Percentiles rank a stretch among this genome's conserved stretches.
Evolutionary conservation across 1,140 invertebrate species (phyloP).

Genomic region (Trichonephila clavipes): DNA sequence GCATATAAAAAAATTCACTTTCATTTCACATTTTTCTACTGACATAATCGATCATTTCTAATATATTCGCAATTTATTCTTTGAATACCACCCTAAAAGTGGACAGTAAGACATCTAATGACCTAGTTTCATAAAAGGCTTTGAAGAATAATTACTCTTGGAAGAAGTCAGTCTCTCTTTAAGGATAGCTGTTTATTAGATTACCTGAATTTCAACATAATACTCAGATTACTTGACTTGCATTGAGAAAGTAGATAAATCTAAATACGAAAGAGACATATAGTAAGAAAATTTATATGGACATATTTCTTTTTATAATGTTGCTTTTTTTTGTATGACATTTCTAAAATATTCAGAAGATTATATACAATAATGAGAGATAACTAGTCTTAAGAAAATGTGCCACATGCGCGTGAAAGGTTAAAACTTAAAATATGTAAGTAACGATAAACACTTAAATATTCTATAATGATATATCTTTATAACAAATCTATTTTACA

Average conservation of each 20-base stretch:
- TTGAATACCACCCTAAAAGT: background rate
- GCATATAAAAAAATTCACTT: background rate
- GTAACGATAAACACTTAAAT: no score
- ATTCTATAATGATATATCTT: no score
- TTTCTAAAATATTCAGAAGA: no score
- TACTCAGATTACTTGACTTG: background rate
- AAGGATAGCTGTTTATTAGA: background rate
- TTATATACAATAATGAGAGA: no score
- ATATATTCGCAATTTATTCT: background rate
- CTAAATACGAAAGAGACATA: background rate
- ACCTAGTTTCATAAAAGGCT: background rate
- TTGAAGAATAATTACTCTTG: background rate
- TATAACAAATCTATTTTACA: no score
- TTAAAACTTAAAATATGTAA: no score
- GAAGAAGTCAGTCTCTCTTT: background rate
- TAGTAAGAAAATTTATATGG: background rate
- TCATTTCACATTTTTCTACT: background rate
- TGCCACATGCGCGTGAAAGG: no score
- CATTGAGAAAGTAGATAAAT: background rate
- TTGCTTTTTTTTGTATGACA: background rate
- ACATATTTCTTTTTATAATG: background rate
- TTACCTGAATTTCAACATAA: background rate
- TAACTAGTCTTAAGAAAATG: no score
- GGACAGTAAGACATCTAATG: background rate
- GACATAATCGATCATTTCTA: slow-evolving; percentile 6